Conservation (phyloP, 2,797 vertebrate species). For the Artibeus lituratus region DNA sequence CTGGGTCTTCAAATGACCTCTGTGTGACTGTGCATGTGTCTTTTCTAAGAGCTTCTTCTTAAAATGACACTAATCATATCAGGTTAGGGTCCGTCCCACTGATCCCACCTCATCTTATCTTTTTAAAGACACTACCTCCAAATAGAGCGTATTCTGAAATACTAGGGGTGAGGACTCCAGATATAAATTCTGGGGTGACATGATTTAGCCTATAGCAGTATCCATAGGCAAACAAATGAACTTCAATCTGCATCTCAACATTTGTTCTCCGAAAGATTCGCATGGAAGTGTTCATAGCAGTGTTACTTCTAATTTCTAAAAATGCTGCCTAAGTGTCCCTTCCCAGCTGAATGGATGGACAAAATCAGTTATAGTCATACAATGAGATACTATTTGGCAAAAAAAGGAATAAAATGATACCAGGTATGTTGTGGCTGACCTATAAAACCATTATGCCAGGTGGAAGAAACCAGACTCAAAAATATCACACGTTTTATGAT, state of each 20-base stretch:
- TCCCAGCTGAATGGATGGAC: background rate
- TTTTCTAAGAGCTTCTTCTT: background rate
- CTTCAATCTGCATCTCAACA: background rate
- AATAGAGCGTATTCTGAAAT: background rate
- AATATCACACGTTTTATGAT: background rate
- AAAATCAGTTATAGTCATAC: background rate
- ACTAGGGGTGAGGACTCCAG: background rate
- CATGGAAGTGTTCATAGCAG: background rate
- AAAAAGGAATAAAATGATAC: background rate
- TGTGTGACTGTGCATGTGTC: background rate
- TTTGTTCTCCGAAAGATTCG: background rate
- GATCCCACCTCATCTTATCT: background rate
- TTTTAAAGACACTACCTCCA: background rate
- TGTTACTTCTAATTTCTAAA: background rate
- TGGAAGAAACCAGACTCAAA: background rate
- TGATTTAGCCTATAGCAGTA: background rate
- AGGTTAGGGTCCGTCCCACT: accelerated
- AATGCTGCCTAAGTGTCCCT: background rate
- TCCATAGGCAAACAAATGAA: background rate
- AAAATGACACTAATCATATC: background rate
- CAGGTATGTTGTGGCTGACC: background rate
- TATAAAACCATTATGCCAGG: background rate
- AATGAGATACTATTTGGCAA: background rate
- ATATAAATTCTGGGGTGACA: background rate
- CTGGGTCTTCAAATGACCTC: background rate